Conservation (phyloP, 2,888 invertebrate genomes). For the Geotrupes spiniger region DNA sequence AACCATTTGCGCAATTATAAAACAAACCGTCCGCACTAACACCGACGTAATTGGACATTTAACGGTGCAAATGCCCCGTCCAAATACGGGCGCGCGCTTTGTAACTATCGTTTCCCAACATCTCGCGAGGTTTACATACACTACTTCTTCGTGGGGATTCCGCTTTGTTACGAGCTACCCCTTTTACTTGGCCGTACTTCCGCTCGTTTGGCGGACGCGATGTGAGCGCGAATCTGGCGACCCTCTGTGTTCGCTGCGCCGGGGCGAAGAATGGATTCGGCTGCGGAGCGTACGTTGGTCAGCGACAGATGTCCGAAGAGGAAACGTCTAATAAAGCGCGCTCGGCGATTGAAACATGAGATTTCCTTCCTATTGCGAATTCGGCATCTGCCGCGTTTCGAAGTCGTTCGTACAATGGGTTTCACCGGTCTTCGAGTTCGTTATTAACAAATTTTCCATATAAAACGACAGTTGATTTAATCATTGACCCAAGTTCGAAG, state of each 20-base stretch:
- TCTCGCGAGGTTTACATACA: slow-evolving; percentile 27
- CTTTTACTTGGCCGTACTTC: slow-evolving; percentile 27
- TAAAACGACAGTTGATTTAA: too few relatives aligned
- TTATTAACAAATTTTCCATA: too few relatives aligned
- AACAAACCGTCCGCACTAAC: too few relatives aligned
- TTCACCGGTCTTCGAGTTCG: too few relatives aligned
- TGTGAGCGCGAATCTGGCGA: slow-evolving; percentile 21
- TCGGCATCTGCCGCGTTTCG: too few relatives aligned
- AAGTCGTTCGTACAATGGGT: too few relatives aligned
- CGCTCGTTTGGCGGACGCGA: slow-evolving; percentile 26
- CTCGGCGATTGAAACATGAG: not conserved
- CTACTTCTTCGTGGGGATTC: slow-evolving; percentile 23
- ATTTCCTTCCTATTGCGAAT: too few relatives aligned
- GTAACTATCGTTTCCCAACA: slow-evolving; percentile 25
- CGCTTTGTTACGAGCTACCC: slow-evolving; percentile 28
- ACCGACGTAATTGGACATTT: too few relatives aligned
- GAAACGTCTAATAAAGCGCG: slow-evolving; percentile 20
- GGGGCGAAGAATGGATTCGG: too few relatives aligned
- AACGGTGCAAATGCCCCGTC: not conserved
- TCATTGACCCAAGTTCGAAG: too few relatives aligned
- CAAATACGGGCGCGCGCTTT: slow-evolving; percentile 27
- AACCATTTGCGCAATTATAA: too few relatives aligned
- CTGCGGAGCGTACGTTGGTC: too few relatives aligned
- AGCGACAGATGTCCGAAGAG: slow-evolving; percentile 28
- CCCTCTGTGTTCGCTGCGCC: slow-evolving; percentile 24